Percentiles rank a stretch among this genome's conserved stretches.
These are phyloP conservation scores for Sitta europaea DNA, from an alignment of 2,113 vertebrate genomes.

Conservation along the genomic window DNA sequence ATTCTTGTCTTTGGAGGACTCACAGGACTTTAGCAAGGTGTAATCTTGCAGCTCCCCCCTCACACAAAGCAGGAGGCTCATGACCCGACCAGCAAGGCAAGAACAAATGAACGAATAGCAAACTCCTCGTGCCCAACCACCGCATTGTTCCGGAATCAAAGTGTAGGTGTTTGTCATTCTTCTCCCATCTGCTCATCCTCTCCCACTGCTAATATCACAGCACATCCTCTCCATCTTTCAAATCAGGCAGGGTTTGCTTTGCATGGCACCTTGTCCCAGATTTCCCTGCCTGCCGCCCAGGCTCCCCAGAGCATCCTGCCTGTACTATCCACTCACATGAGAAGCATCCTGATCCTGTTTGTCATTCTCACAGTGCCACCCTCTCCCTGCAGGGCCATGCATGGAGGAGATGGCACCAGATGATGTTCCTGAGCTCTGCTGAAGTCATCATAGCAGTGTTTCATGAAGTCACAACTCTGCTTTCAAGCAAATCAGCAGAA, in stretches of 20 bases:
- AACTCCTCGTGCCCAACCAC: background rate
- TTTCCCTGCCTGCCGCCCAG: background rate
- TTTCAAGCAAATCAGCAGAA: background rate
- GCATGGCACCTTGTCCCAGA: background rate
- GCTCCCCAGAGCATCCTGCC: background rate
- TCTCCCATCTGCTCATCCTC: background rate
- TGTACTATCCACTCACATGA: background rate
- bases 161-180: background rate
- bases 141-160: background rate
- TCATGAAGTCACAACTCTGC: background rate
- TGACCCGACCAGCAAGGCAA: background rate
- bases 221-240: background rate
- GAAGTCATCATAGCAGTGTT: background rate
- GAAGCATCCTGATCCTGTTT: background rate
- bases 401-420: background rate
- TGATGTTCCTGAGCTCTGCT: background rate
- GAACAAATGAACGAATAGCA: background rate
- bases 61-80: accelerated
- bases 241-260: background rate
- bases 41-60: background rate
- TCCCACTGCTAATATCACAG: background rate
- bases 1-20: background rate
- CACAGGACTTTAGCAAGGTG: background rate
- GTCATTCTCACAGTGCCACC: background rate
- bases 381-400: background rate